A percentile compares a stretch with the other conserved stretches of the same genome.
These are phyloP conservation scores for Silurus glanis DNA, from an alignment of 2,113 vertebrate genomes.

Conservation along the genomic window DNA sequence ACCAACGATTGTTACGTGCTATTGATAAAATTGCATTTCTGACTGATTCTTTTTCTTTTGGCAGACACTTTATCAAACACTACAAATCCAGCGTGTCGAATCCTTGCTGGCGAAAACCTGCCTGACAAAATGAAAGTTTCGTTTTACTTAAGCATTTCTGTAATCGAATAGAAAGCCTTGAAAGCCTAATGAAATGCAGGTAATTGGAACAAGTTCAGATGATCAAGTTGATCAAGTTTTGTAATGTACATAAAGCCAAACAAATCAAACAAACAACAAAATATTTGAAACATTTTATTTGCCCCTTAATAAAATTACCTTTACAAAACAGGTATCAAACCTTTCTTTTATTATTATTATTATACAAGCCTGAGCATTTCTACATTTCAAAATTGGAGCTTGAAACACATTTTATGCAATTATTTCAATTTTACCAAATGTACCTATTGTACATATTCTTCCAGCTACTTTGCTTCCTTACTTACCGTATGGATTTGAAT, in stretches of 20 bases:
- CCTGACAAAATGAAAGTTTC: background rate
- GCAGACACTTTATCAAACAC: background rate
- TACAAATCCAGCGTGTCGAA: background rate
- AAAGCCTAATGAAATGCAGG: background rate
- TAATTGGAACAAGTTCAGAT: background rate
- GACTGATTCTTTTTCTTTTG: background rate
- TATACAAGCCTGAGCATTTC: constrained; percentile 56
- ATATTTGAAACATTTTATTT: constrained; percentile 68
- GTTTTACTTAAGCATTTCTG: background rate
- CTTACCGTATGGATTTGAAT: background rate
- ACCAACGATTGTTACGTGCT: background rate
- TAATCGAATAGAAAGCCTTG: background rate
- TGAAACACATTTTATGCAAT: background rate
- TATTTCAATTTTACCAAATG: background rate
- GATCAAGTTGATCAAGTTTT: background rate
- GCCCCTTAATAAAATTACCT: constrained; percentile 70
- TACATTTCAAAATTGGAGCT: background rate
- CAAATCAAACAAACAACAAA: background rate
- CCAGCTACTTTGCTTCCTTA: background rate
- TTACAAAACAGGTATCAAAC: constrained; percentile 73
- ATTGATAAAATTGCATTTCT: background rate
- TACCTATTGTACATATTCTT: background rate
- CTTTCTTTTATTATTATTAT: constrained; percentile 51
- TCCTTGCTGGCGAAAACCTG: background rate
- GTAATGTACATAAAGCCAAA: background rate